A percentile compares a stretch with the other conserved stretches of the same genome.
These are phyloP conservation scores for Bombus haemorrhoidalis DNA, from an alignment of 1,140 invertebrate genomes.

Conservation along the genomic window DNA sequence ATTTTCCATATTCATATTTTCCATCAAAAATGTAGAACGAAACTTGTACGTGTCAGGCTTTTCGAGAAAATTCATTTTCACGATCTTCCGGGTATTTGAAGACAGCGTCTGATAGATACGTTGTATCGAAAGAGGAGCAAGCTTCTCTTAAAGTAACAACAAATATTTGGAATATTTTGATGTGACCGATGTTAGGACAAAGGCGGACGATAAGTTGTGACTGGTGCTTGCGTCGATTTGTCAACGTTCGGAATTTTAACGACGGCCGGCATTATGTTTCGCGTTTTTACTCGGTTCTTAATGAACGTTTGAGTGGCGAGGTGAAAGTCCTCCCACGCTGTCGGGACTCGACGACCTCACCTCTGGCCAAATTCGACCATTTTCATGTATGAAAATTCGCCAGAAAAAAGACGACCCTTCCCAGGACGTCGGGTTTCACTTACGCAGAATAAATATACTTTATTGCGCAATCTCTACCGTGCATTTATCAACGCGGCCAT, in stretches of 20 bases:
- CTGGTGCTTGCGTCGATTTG: slow-evolving; percentile 33
- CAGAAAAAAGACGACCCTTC: slow-evolving; percentile 24
- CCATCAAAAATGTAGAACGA: no score
- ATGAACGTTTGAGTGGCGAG: slow-evolving; percentile 47
- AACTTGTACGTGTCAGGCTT: no score
- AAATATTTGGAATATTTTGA: no score
- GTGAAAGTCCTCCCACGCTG: slow-evolving; percentile 67
- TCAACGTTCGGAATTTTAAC: slow-evolving; percentile 62
- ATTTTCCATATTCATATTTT: no score
- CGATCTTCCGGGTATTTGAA: fast-evolving
- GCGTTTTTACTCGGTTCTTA: slow-evolving; percentile 35
- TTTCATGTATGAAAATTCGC: slow-evolving; percentile 43
- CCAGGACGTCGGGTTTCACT: slow-evolving; percentile 15
- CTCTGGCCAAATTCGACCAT: slow-evolving; percentile 59
- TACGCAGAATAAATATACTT: background rate
- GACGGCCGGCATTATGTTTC: slow-evolving; percentile 48
- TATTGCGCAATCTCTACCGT: background rate
- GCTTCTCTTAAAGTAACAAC: no score
- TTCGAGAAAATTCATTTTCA: no score
- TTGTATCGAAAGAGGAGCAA: no score
- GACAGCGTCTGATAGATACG: no score
- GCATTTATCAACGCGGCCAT: background rate
- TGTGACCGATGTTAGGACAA: no score
- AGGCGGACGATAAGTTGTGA: no score
- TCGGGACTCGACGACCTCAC: slow-evolving; percentile 45